These are phyloP conservation scores for Orientallactaga sibirica DNA, from an alignment of 2,797 vertebrate genomes.

Conservation along the genomic window DNA sequence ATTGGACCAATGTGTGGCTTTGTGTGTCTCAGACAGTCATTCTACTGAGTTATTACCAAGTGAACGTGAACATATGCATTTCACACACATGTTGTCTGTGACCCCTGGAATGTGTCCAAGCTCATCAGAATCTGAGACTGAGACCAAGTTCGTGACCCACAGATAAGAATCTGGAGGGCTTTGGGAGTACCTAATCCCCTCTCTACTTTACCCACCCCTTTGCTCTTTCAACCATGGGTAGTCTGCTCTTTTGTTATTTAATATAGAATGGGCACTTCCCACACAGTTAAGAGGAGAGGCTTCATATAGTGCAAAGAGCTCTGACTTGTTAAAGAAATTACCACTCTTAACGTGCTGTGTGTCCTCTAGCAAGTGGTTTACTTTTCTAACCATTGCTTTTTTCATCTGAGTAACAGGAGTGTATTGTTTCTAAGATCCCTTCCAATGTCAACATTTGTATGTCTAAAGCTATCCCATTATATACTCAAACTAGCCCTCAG, in stretches of 20 bases:
- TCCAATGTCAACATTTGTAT: background rate
- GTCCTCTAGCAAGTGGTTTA: background rate
- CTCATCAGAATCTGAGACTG: conserved; percentile 61
- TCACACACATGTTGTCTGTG: conserved; percentile 64
- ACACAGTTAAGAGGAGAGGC: background rate
- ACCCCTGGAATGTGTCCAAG: conserved; percentile 66
- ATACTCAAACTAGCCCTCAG: background rate
- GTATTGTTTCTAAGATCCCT: background rate
- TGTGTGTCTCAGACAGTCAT: conserved; percentile 14
- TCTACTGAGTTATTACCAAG: conserved; percentile 68
- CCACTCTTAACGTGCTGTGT: background rate
- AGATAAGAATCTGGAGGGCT: conserved; percentile 54
- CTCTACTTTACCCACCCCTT: conserved; percentile 1
- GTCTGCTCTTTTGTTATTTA: conserved; percentile 58
- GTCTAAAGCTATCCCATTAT: background rate
- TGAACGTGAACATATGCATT: conserved; percentile 65
- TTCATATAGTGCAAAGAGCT: background rate
- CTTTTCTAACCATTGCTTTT: conserved; percentile 14
- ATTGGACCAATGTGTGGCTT: background rate
- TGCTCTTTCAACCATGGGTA: background rate
- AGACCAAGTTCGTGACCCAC: conserved; percentile 54
- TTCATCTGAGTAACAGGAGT: background rate
- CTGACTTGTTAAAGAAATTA: background rate
- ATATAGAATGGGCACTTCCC: conserved; percentile 5
- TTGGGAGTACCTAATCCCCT: conserved; percentile 1